Evolutionary conservation across 2,797 vertebrate genomes (phyloP), one percentile per base, ranked within the genome.

Genomic region (Florisuga fusca): DNA sequence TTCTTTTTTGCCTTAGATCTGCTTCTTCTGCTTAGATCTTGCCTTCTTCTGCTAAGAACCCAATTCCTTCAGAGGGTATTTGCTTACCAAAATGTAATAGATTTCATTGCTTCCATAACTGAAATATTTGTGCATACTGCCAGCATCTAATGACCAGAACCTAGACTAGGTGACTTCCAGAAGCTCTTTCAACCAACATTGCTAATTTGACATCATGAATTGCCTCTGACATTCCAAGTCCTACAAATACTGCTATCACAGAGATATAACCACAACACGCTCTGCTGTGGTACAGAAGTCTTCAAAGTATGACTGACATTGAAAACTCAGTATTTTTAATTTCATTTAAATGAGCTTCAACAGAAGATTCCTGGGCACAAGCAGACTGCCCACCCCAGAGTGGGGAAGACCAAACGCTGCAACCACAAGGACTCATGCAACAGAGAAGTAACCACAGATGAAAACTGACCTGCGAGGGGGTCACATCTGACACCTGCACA

Each of bases 361-460:
- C 3, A 3, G 0, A 79, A 84, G 31, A 19, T 91, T 36, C 51
- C 8, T 2, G 19, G 21, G 26, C 1, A 0, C 3, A 7, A 88
- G 45, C 33, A 48, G 46, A n/a, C 33, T 84, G 76, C 51, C 55
- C 31, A 57, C 4, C 18, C 7, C 4, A 0, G 13, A 41, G 12
- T 0, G 10, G 10, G 22, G 21, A 88, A 83, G 36, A 83, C 26
- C 59, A 68, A 84, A 71, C 10, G 50, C 31, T 74, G 77, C 21
- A 45, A 26, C 55, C 1, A 5, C 20, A 4, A 22, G 26, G 25
- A 45, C 18, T 79, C 0, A 0, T 15, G n/a, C 3, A 1, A 69
- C 58, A 90, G 36, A 77, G 33, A 50, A 67, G 29, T 15, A 73
- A 25, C 76, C 83, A 29, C 38, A 71, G 36, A 74, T 72, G 84